phyloP scores from a whole-genome alignment of 2,888 invertebrate species.

The Archaeoteleia sp. region DNA sequence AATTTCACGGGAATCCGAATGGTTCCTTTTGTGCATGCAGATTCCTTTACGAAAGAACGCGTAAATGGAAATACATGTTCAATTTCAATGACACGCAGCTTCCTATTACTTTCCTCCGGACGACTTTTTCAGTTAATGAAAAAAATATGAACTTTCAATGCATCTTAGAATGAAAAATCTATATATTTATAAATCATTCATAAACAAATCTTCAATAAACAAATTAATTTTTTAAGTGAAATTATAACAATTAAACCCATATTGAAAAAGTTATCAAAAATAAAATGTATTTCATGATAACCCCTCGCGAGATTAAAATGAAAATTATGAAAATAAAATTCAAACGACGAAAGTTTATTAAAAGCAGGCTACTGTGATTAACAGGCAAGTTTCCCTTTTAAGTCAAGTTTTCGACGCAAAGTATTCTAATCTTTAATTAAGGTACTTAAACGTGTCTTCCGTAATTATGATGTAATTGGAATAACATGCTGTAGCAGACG shows the following conservation, averaged over 20 bases:
- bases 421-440: constrained; percentile 69
- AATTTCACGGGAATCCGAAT: constrained; percentile 50
- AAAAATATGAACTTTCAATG: too few relatives aligned
- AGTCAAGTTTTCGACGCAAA: constrained; percentile 57
- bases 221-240: too few relatives aligned
- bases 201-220: too few relatives aligned
- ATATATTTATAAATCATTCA: too few relatives aligned
- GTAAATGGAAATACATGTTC: constrained; percentile 46
- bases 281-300: too few relatives aligned
- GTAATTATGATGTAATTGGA: constrained; percentile 65
- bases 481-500: constrained; percentile 57
- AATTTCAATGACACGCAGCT: constrained; percentile 40
- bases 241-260: too few relatives aligned
- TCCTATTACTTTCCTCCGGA: too few relatives aligned
- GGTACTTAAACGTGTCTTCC: constrained; percentile 51
- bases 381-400: constrained; percentile 52
- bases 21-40: constrained; percentile 46
- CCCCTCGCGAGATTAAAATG: constrained; percentile 1
- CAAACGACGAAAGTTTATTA: constrained; percentile 26
- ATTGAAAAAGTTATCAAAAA: too few relatives aligned
- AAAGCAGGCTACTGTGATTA: constrained; percentile 33
- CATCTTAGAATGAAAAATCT: too few relatives aligned
- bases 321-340: constrained; percentile 20
- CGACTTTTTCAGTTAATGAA: too few relatives aligned
- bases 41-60: constrained; percentile 41